Percentiles rank a stretch among this genome's conserved stretches.
Conservation (phyloP, 37 sponge, comb jelly and placozoan genomes). For the Beroe ovata region DNA sequence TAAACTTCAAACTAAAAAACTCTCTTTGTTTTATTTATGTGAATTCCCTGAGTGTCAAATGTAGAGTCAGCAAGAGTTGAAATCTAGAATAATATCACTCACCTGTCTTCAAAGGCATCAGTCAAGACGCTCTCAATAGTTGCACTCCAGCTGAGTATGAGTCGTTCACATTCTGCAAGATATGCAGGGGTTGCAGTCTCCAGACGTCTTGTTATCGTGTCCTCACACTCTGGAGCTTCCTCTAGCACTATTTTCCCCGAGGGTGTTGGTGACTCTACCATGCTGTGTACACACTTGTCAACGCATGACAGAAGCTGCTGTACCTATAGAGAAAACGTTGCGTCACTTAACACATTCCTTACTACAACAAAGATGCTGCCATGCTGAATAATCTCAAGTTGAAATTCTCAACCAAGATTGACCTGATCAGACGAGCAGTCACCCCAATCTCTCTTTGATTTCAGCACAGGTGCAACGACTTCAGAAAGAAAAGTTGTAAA, state of each 20-base stretch:
- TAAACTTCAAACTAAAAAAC: too few relatives aligned
- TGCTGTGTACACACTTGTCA: constrained; percentile 57
- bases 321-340: constrained; percentile 32
- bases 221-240: constrained; percentile 50
- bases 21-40: too few relatives aligned
- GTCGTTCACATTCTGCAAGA: constrained; percentile 73
- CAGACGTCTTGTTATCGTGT: constrained; percentile 31
- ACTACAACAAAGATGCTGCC: too few relatives aligned
- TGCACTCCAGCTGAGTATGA: constrained; percentile 80
- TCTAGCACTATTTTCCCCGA: constrained; percentile 27
- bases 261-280: constrained; percentile 56
- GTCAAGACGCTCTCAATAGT: constrained; percentile 80
- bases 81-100: not conserved
- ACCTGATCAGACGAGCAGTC: constrained; percentile 68
- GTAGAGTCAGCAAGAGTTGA: constrained; percentile 67
- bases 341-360: too few relatives aligned
- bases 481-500: constrained; percentile 75
- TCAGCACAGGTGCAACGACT: constrained; percentile 75
- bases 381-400: too few relatives aligned
- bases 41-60: too few relatives aligned
- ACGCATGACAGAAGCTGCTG: constrained; percentile 66
- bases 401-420: too few relatives aligned
- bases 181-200: constrained; percentile 45
- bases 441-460: constrained; percentile 79
- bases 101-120: constrained; percentile 87